Conservation (phyloP, 2,113 vertebrate genomes). For the Neolamprologus sp. region DNA sequence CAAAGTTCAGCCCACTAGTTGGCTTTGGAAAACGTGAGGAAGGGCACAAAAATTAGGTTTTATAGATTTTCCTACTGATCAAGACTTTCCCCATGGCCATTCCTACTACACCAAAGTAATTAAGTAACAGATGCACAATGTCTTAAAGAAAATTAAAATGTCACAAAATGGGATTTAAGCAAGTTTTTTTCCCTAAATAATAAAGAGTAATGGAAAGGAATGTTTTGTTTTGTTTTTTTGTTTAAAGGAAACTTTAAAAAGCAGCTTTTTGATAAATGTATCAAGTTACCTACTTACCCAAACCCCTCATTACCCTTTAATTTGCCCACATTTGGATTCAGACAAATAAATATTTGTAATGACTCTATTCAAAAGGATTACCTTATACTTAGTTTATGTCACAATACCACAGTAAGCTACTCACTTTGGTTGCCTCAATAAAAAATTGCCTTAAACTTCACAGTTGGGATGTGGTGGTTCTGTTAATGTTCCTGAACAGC, state of each 20-base stretch:
- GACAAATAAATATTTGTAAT: not conserved
- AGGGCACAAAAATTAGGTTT: rapidly evolving
- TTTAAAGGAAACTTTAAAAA: not conserved
- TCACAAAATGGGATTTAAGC: not conserved
- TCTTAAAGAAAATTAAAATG: not conserved
- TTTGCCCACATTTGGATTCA: not conserved
- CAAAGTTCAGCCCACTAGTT: not conserved
- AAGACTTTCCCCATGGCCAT: not conserved
- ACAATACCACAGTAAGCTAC: not conserved
- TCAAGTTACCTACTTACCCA: not conserved
- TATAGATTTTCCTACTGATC: not conserved
- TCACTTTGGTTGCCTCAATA: not conserved
- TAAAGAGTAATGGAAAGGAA: not conserved
- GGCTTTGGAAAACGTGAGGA: not conserved
- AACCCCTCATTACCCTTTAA: not conserved
- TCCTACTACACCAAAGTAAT: not conserved
- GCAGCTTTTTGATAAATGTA: not conserved
- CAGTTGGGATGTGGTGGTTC: not conserved
- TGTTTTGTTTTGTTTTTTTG: rapidly evolving
- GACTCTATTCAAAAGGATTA: not conserved
- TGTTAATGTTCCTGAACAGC: not conserved
- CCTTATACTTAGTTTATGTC: not conserved
- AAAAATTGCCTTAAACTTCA: not conserved
- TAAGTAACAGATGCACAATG: not conserved
- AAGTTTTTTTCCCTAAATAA: not conserved